phyloP scores from a whole-genome alignment of 1,140 invertebrate genomes.

The Papilio helenus region DNA sequence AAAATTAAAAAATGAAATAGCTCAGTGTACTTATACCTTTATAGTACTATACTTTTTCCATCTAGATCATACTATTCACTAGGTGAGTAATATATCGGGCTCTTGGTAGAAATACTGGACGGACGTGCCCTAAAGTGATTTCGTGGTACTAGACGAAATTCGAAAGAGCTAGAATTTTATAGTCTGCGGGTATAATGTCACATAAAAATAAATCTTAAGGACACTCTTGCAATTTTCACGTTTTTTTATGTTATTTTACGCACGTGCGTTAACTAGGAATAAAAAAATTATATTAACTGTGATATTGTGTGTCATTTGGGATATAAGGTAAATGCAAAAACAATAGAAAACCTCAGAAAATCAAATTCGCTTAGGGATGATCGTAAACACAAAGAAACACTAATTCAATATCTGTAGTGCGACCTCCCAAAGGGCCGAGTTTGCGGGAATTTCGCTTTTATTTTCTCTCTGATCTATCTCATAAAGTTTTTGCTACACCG shows the following conservation, averaged over 20 bases:
- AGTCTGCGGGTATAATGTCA: background rate
- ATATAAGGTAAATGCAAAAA: background rate
- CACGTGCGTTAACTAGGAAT: background rate
- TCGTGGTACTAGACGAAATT: conserved; percentile 13
- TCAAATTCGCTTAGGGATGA: conserved; percentile 22
- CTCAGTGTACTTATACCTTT: background rate
- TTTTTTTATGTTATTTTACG: background rate
- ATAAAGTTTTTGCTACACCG: conserved; percentile 38
- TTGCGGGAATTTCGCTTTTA: conserved; percentile 45
- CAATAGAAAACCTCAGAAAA: conserved; percentile 38
- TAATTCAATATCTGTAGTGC: conserved; percentile 45
- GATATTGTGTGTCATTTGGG: background rate
- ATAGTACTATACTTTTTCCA: conserved; percentile 8
- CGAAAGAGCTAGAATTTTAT: conserved; percentile 1
- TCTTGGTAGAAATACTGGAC: conserved; percentile 24
- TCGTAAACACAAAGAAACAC: conserved; percentile 40
- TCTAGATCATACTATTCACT: conserved; percentile 26
- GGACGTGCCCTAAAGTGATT: conserved; percentile 34
- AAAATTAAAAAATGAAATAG: background rate
- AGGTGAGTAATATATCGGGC: conserved; percentile 6
- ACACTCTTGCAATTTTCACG: background rate
- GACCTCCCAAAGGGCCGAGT: conserved; percentile 39
- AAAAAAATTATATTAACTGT: background rate
- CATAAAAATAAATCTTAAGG: conserved; percentile 5
- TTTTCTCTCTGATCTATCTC: conserved; percentile 37